These are phyloP conservation scores for Diarsia dahlii DNA, from an alignment of 2,888 invertebrate species.

Conservation along the genomic window DNA sequence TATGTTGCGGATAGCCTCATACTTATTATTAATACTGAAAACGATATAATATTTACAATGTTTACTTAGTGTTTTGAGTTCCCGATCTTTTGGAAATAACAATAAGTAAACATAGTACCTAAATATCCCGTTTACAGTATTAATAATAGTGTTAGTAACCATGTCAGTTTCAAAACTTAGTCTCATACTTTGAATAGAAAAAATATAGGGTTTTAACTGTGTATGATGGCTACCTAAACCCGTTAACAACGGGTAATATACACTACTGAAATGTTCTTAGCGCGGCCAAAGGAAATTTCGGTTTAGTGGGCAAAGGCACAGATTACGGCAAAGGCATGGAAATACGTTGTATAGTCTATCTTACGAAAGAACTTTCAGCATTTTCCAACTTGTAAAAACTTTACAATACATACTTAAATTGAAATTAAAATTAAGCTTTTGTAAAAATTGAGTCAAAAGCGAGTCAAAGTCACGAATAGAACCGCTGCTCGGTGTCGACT, in stretches of 20 bases:
- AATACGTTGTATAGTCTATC: neutral
- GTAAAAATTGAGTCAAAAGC: neutral
- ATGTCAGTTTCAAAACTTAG: too few species aligned
- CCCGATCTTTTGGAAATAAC: too few species aligned
- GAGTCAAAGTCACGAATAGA: neutral
- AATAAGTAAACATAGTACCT: too few species aligned
- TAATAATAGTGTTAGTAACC: too few species aligned
- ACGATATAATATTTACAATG: too few species aligned
- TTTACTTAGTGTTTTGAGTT: too few species aligned
- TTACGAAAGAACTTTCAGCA: neutral
- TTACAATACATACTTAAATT: neutral
- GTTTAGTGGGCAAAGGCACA: too few species aligned
- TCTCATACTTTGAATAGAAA: neutral
- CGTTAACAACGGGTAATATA: neutral
- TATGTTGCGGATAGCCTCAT: neutral
- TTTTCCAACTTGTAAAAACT: neutral
- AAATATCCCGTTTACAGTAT: too few species aligned
- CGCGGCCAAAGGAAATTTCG: neutral
- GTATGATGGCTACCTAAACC: neutral
- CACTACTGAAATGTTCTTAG: neutral
- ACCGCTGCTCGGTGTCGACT: neutral
- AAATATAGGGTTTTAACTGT: neutral
- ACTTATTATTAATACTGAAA: too few species aligned
- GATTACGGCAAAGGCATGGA: too few species aligned
- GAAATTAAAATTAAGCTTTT: too few species aligned